Conservation (phyloP, 2,888 invertebrate genomes). For the Habroteleia sp. region DNA sequence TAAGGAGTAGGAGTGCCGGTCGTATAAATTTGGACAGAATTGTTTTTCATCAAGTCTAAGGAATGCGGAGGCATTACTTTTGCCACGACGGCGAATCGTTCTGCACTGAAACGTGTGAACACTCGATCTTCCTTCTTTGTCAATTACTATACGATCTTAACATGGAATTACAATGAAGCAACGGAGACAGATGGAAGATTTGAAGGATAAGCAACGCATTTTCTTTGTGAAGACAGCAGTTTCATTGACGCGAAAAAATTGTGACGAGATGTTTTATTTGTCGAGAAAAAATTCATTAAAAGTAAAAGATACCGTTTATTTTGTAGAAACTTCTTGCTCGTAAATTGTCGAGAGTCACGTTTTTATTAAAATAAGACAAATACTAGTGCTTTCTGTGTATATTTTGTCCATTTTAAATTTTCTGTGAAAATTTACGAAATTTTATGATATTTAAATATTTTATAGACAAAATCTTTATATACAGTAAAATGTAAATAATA, state of each 20-base stretch:
- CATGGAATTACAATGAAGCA: slow-evolving; percentile 5
- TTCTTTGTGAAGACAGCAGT: slow-evolving; percentile 34
- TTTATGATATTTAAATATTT: too few species aligned
- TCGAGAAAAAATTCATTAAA: slow-evolving; percentile 21
- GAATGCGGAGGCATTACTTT: slow-evolving; percentile 43
- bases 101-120: slow-evolving; percentile 21
- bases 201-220: slow-evolving; percentile 43
- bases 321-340: background rate
- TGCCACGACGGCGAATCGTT: slow-evolving; percentile 21
- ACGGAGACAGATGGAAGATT: slow-evolving; percentile 34
- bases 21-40: slow-evolving; percentile 48
- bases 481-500: too few species aligned
- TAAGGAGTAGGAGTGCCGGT: slow-evolving; percentile 19
- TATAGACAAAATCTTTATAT: too few species aligned
- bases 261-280: slow-evolving; percentile 17
- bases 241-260: slow-evolving; percentile 34
- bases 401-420: too few species aligned
- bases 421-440: too few species aligned
- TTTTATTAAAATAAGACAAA: too few species aligned
- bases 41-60: slow-evolving; percentile 41
- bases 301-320: slow-evolving; percentile 9
- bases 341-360: too few species aligned
- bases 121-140: slow-evolving; percentile 44
- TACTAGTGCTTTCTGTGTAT: too few species aligned
- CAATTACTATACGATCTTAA: slow-evolving; percentile 60